Base-by-base conservation (phyloP, 2,888 invertebrate species). In the Ephialtes manifestator region DNA sequence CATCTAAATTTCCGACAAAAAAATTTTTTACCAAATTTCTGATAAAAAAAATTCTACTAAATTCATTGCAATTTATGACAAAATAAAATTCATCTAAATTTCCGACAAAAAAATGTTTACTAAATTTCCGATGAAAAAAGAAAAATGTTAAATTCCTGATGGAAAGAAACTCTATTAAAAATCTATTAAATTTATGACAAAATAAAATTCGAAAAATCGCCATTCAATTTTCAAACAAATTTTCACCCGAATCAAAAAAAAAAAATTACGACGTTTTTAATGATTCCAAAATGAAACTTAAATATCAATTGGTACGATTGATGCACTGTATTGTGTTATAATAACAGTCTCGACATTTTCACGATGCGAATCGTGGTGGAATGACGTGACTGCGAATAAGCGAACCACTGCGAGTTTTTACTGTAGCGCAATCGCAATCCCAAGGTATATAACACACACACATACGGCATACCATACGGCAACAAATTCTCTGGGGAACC, bases 401-500 rank as follows among this genome's bases (percentile, higher is more conserved):
- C 20, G 53, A 53, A 53, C n/a, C 53, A 53, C 18, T n/a, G 53
- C n/a, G 53, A 20, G 53, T 68, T 78, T 70, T 68, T 48, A 68
- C 68, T 24, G 31, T 51, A 80, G 71, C 65, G 53, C 65, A 65
- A 65, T 80, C 65, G 65, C 35, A 63, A 31, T n/a, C n/a, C 5
- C 35, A 39, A 39, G 15, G 60, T 18, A 65, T 24, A 24, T 24
- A 24, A 24, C 24, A 39, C 68, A 53, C 39, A 18, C 13, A 39
- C 13, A 39, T 39, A 39, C 43, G 28, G 55, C 35, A 18, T 31
- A 51, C 72, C 75, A 71, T 35, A 55, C 15, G 75, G 70, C 72
- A 76, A 71, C 76, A 67, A 76, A 76, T 20, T 81, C 81, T 67
- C 76, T 76, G 55, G 55, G 55, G 53, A 80, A 77, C 71, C 76